Conservation (phyloP, 2,888 invertebrate species). For the Bembecia ichneumoniformis region DNA sequence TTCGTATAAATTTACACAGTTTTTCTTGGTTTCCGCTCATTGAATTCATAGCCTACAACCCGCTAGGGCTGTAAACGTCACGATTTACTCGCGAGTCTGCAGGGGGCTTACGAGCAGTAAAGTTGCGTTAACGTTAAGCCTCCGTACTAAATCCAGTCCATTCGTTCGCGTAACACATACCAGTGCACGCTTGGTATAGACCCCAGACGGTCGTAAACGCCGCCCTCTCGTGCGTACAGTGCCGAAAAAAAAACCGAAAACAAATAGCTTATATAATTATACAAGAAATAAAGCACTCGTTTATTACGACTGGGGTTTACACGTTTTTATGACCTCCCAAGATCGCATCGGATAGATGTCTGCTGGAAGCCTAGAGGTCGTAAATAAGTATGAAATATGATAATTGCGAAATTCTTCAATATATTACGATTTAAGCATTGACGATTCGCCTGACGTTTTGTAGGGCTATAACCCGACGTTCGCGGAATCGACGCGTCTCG, state of each 20-base stretch:
- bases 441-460: slow-evolving; percentile 68
- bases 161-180: slow-evolving; percentile 4
- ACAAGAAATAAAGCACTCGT: slow-evolving; percentile 54
- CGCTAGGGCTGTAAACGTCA: slow-evolving; percentile 24
- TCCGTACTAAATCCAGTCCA: slow-evolving; percentile 5
- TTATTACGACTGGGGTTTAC: slow-evolving; percentile 52
- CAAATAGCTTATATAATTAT: slow-evolving; percentile 56
- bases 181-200: slow-evolving; percentile 10
- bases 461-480: slow-evolving; percentile 60
- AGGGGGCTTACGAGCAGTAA: slow-evolving; percentile 10
- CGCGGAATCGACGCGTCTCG: slow-evolving; percentile 35
- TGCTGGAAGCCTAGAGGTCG: slow-evolving; percentile 63
- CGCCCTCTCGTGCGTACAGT: slow-evolving; percentile 12
- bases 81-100: slow-evolving; percentile 12
- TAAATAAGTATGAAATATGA: slow-evolving; percentile 72
- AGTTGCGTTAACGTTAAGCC: slow-evolving; percentile 14
- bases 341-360: slow-evolving; percentile 60
- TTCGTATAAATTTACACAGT: too few relatives aligned
- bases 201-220: slow-evolving; percentile 36
- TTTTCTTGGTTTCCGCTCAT: slow-evolving; percentile 16
- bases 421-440: slow-evolving; percentile 71
- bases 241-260: slow-evolving; percentile 36
- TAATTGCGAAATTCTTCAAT: slow-evolving; percentile 72
- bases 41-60: slow-evolving; percentile 26
- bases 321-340: slow-evolving; percentile 56